These are phyloP conservation scores for Drosophila mayaguana DNA, from an alignment of 2,888 invertebrate species.

Conservation along the genomic window DNA sequence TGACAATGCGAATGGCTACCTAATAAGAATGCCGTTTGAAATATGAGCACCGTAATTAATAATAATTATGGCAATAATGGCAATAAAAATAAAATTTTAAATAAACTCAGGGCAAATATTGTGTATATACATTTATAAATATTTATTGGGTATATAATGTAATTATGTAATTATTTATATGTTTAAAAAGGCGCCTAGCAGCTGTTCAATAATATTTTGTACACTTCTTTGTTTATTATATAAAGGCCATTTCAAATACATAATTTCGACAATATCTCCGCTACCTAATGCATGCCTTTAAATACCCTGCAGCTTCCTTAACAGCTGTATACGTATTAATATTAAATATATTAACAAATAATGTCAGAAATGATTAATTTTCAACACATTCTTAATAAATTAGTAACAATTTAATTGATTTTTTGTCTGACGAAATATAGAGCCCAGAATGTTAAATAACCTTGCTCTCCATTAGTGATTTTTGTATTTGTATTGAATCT, in stretches of 20 bases:
- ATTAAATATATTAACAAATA: neutral
- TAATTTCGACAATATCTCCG: conserved; percentile 11
- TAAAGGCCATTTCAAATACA: conserved; percentile 42
- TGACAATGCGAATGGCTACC: conserved; percentile 13
- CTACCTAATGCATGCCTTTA: neutral
- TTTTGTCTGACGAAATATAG: neutral
- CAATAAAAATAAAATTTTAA: conserved; percentile 26
- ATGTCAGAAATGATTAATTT: neutral
- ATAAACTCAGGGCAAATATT: conserved; percentile 8
- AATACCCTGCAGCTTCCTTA: conserved; percentile 7
- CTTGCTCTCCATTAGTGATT: neutral
- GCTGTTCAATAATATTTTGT: conserved; percentile 37
- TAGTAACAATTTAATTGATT: neutral
- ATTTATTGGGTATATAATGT: neutral
- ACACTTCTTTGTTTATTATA: conserved; percentile 43
- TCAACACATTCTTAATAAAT: neutral
- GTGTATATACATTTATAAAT: neutral
- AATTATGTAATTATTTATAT: neutral
- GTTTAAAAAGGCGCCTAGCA: conserved; percentile 17
- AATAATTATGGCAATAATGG: conserved; percentile 13
- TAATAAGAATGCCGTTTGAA: conserved; percentile 27
- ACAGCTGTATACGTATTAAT: neutral
- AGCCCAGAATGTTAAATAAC: neutral
- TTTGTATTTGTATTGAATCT: too few species aligned
- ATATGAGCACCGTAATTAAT: conserved; percentile 24